Evolutionary conservation across 2,888 invertebrate genomes (phyloP), one percentile per base, ranked within the genome.

Genomic region (Cheilosia vulpina): DNA sequence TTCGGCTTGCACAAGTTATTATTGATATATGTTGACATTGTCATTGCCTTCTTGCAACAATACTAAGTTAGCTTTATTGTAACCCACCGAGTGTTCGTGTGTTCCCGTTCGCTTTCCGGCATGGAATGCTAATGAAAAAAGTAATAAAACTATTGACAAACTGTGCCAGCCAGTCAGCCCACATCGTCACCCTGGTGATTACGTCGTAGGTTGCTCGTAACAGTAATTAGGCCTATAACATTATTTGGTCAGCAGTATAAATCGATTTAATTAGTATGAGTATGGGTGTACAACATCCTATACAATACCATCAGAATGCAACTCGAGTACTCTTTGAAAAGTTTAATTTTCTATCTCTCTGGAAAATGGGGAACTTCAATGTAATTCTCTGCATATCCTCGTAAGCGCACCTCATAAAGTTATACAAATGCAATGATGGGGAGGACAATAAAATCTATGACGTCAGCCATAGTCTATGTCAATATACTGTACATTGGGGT

Each of bases 81-180:
- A 38, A 38, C n/a, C 11, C 43, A 15, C n/a, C 19, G 21, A 21
- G 11, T 19, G 19, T 24, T 17, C 4, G 5, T 47, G n/a, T 15
- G n/a, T 50, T 34, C 34, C 38, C 31, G 11, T 13, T 17, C 4
- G 45, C 17, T 47, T 71, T 60, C 71, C 60, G 60, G 47, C 15
- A 63, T 15, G 31, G 52, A 47, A 15, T 17, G 19, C 21, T 34
- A 21, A 19, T 34, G 47, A 11, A 72, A 21, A 57, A 15, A 65
- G 45, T 41, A 50, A 66, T 34, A 50, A 76, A 50, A 34, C 19
- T n/a, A 52, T 76, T 43, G 66, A 76, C 52, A 76, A 76, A 68
- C 60, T 66, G 17, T 68, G 52, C 21, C 66, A 43, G 19, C 15
- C 31, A 50, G 45, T 45, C 24, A 52, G 41, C 7, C 47, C 47